Conservation (phyloP, 2,797 vertebrate genomes). For the Lerista edwardsae region DNA sequence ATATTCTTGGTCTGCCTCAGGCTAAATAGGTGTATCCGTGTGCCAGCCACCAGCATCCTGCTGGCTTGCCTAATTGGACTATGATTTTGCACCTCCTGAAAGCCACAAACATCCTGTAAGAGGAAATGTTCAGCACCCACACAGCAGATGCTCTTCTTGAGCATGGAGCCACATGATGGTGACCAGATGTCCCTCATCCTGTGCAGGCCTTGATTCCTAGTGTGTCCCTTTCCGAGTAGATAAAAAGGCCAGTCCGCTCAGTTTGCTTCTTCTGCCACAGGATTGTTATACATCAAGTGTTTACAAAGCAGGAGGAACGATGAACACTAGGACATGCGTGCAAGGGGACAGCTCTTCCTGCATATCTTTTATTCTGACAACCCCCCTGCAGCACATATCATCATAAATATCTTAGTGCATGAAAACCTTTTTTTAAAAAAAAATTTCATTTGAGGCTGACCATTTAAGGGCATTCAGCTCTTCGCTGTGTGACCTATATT, state of each 20-base stretch:
- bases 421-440: not conserved
- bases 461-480: not conserved
- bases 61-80: not conserved
- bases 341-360: not conserved
- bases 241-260: not conserved
- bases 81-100: constrained; percentile 7
- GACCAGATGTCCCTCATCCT: constrained; percentile 4
- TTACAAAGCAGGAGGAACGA: not conserved
- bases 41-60: not conserved
- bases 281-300: not conserved
- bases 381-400: constrained; percentile 3
- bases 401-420: not conserved
- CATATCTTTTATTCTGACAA: not conserved
- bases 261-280: not conserved
- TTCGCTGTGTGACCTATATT: not conserved
- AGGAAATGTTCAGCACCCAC: constrained; percentile 18
- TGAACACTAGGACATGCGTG: not conserved
- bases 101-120: constrained; percentile 16
- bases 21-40: not conserved
- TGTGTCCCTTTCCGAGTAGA: not conserved
- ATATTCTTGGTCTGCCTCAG: not conserved
- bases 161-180: not conserved
- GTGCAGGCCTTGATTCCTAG: not conserved
- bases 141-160: constrained; percentile 6
- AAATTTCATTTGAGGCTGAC: not conserved